These are phyloP conservation scores for Malurus elegans DNA, from an alignment of 2,113 vertebrate species.

Conservation along the genomic window DNA sequence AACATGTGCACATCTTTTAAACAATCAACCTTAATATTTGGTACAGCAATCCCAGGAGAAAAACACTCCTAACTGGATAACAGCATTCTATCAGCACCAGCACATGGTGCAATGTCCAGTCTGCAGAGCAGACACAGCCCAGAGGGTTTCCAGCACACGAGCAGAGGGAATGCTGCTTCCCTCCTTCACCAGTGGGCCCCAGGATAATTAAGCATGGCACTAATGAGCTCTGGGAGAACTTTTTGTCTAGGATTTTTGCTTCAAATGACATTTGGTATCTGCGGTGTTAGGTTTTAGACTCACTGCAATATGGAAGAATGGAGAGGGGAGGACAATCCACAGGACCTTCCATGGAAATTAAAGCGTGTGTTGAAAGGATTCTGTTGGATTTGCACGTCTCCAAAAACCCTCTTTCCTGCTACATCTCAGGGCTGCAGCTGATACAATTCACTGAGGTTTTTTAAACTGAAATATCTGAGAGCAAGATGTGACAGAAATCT, in stretches of 20 bases:
- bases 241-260: not conserved
- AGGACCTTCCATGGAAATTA: not conserved
- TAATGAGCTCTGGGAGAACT: slow-evolving; percentile 30
- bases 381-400: not conserved
- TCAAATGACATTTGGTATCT: not conserved
- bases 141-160: not conserved
- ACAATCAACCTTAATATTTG: not conserved
- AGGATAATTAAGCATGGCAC: slow-evolving; percentile 24
- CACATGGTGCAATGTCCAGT: not conserved
- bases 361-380: not conserved
- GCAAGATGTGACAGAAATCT: not conserved
- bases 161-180: not conserved
- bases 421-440: not conserved
- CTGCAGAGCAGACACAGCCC: not conserved
- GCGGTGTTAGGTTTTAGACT: not conserved
- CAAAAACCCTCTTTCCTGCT: not conserved
- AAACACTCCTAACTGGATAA: not conserved
- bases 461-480: not conserved
- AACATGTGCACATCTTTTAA: not conserved
- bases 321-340: not conserved
- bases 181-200: not conserved
- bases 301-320: not conserved
- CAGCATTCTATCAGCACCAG: not conserved
- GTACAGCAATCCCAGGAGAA: not conserved
- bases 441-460: not conserved